Percentiles rank a stretch among this genome's conserved stretches.
Evolutionary conservation across 2,113 vertebrate species (phyloP).

Genomic region (Indri indri): DNA sequence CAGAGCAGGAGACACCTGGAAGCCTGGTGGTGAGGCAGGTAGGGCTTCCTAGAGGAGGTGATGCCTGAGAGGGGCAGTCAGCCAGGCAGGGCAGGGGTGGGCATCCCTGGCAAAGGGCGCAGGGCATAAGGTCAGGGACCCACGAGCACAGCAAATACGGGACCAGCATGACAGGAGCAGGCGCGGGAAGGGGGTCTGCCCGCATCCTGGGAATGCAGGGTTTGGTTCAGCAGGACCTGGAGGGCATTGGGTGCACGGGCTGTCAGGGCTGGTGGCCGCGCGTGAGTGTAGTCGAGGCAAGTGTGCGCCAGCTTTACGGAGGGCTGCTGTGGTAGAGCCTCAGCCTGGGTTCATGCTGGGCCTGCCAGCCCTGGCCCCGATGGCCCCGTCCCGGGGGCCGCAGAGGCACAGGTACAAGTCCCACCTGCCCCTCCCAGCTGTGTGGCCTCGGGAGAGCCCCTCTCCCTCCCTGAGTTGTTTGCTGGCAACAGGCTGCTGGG

Average conservation of each 20-base stretch:
- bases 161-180: neutral
- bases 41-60: neutral
- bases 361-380: neutral
- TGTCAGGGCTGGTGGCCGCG: neutral
- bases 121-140: neutral
- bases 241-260: neutral
- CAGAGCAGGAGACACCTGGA: neutral
- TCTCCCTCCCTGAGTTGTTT: neutral
- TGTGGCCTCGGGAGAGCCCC: neutral
- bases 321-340: neutral
- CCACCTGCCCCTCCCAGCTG: neutral
- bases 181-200: neutral
- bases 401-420: rapidly evolving
- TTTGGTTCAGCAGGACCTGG: neutral
- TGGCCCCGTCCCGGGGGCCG: neutral
- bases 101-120: rapidly evolving
- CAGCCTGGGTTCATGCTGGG: neutral
- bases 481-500: no score
- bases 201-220: neutral
- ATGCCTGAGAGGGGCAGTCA: neutral
- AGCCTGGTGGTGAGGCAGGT: neutral
- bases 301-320: no score
- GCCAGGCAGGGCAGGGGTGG: neutral
- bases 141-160: neutral
- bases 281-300: neutral